phyloP scores from a whole-genome alignment of 2,797 vertebrate genomes.

The Aquila chrysaetos region DNA sequence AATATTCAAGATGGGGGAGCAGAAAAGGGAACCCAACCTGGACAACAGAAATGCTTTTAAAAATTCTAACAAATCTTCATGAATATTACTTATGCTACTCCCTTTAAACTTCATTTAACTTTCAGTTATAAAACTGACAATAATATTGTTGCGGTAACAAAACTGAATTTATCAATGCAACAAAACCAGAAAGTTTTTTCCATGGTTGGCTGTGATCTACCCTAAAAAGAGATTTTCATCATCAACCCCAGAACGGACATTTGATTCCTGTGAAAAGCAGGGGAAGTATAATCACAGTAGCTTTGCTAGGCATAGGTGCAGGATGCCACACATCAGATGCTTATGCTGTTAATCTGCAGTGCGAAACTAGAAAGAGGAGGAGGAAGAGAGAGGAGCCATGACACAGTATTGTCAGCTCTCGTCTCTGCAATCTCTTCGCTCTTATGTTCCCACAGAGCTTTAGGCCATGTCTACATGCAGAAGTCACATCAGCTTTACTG shows the following conservation, averaged over 20 bases:
- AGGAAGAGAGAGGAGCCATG: neutral
- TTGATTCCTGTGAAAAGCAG: neutral
- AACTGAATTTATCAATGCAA: neutral
- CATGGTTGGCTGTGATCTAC: neutral
- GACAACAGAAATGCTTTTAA: neutral
- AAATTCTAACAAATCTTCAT: neutral
- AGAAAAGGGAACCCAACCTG: neutral
- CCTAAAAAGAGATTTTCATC: neutral
- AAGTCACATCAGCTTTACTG: neutral
- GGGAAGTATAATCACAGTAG: neutral
- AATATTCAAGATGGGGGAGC: neutral
- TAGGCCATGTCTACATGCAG: neutral
- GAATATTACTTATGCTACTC: neutral
- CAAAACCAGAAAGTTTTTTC: neutral
- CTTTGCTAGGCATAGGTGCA: neutral
- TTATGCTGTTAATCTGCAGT: conserved; percentile 1
- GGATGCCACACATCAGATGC: neutral
- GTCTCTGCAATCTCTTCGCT: neutral
- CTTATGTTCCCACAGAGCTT: neutral
- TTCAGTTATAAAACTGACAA: neutral
- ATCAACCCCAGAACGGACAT: neutral
- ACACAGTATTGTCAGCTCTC: neutral
- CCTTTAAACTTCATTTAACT: neutral
- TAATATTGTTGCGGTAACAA: neutral
- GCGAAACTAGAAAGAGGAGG: neutral